Percentiles rank a stretch among this genome's conserved stretches.
Conservation (phyloP, 2,888 invertebrate species). For the Cosmorhoe ocellata region DNA sequence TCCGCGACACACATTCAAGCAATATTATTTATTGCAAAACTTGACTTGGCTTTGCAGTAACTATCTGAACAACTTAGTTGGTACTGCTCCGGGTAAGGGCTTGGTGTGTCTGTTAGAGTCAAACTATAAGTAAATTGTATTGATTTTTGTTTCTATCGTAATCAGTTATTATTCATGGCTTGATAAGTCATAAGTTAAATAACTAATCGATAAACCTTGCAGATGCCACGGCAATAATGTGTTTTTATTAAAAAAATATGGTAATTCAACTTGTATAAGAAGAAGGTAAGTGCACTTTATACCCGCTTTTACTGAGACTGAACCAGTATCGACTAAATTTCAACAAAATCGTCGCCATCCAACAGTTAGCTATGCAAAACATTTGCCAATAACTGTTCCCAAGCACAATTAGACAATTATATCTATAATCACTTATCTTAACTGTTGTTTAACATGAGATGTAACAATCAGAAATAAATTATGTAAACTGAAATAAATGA, state of each 20-base stretch:
- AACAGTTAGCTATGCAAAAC: constrained; percentile 32
- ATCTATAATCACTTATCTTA: constrained; percentile 11
- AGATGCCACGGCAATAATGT: no score
- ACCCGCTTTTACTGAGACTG: constrained; percentile 3
- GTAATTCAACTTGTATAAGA: no score
- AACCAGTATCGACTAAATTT: constrained; percentile 8
- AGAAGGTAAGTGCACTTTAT: no score
- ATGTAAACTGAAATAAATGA: no score
- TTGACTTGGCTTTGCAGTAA: constrained; percentile 40
- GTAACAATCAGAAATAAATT: no score
- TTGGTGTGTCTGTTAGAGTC: constrained; percentile 4
- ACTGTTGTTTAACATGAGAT: not conserved
- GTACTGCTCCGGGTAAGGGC: constrained; percentile 19
- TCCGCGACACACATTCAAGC: constrained; percentile 47
- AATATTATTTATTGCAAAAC: constrained; percentile 52
- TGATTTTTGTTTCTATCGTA: no score
- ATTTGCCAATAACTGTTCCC: constrained; percentile 25
- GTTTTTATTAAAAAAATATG: no score
- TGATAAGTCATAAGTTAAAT: no score
- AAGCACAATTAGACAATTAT: constrained; percentile 22
- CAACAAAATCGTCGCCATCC: constrained; percentile 27
- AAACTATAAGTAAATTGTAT: no score
- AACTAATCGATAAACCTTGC: no score
- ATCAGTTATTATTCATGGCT: no score
- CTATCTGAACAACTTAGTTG: constrained; percentile 36